phyloP scores from a whole-genome alignment of 2,113 vertebrate genomes.

The Cheilinus undulatus region DNA sequence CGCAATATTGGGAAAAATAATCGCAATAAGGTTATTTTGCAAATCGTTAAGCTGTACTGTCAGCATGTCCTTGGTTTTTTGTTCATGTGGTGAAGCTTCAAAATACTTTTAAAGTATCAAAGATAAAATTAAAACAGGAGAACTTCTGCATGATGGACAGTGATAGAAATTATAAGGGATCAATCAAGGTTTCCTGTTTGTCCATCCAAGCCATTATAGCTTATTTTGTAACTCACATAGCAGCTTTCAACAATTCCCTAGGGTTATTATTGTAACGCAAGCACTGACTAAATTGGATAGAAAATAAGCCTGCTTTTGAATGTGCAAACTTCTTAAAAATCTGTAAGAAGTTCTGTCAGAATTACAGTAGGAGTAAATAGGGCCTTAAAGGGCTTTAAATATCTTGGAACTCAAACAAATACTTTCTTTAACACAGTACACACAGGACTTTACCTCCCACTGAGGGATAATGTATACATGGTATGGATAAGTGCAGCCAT shows the following conservation, averaged over 20 bases:
- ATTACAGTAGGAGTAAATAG: background rate
- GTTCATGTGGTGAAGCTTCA: too few species aligned
- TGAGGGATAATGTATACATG: slow-evolving; percentile 2
- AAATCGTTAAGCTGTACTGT: too few species aligned
- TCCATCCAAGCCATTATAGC: too few species aligned
- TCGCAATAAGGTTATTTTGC: too few species aligned
- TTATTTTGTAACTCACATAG: too few species aligned
- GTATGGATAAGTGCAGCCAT: background rate
- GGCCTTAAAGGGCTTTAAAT: background rate
- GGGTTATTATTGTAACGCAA: background rate
- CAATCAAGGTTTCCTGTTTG: too few species aligned
- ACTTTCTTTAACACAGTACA: background rate
- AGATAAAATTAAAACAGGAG: background rate
- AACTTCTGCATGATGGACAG: background rate
- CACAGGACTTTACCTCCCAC: background rate
- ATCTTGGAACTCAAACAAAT: background rate
- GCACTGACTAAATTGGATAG: background rate
- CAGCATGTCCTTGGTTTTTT: background rate
- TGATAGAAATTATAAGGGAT: background rate
- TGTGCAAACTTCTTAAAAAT: background rate
- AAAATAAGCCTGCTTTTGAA: background rate
- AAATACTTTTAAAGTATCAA: too few species aligned
- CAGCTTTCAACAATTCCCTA: background rate
- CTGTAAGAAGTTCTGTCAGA: background rate
- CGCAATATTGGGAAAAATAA: too few species aligned